These are phyloP conservation scores for Chroicocephalus ridibundus DNA, from an alignment of 2,113 vertebrate species.

Conservation along the genomic window DNA sequence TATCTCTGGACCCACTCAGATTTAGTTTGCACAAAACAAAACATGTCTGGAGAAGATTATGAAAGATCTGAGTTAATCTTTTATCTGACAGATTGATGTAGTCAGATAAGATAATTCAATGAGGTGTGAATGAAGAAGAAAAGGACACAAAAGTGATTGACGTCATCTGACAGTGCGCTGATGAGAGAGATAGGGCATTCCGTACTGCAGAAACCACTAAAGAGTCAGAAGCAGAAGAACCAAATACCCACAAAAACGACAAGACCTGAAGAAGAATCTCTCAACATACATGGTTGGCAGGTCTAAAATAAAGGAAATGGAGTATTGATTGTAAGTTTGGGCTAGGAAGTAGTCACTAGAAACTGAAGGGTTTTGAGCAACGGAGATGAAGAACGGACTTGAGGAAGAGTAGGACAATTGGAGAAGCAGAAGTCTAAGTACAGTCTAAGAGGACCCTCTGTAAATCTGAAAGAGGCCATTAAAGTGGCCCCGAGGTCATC, in stretches of 20 bases:
- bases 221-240: background rate
- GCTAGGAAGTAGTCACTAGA: background rate
- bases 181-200: background rate
- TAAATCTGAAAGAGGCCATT: background rate
- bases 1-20: background rate
- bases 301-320: background rate
- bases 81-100: slow-evolving; percentile 9
- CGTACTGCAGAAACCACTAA: background rate
- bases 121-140: background rate
- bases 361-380: background rate
- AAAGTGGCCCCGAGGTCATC: background rate
- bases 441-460: background rate
- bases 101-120: background rate
- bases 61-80: background rate
- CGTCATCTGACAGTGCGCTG: background rate
- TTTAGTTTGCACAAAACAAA: background rate
- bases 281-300: accelerated
- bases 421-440: background rate
- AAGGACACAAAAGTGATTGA: background rate
- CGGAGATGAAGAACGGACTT: background rate
- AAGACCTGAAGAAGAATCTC: background rate
- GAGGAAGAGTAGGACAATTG: background rate
- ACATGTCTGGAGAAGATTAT: background rate
- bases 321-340: background rate
- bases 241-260: background rate